phyloP scores from a whole-genome alignment of 2,113 vertebrate species.

The Protomyctophum bolini region DNA sequence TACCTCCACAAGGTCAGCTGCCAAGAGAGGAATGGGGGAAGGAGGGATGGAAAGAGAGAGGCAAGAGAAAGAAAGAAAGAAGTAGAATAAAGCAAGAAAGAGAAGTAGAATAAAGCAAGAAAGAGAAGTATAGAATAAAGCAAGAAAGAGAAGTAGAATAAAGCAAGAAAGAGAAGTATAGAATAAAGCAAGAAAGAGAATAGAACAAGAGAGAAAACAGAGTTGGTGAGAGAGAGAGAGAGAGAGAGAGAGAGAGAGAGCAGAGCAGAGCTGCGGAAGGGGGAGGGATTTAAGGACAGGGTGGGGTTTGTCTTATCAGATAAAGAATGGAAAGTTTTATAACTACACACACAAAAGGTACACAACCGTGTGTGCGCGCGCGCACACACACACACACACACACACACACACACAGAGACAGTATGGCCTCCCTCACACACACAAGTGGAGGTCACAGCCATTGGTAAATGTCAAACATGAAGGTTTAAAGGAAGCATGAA shows the following conservation, averaged over 20 bases:
- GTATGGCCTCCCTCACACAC: background rate
- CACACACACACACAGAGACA: background rate
- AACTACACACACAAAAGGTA: constrained; percentile 10
- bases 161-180: constrained; percentile 29
- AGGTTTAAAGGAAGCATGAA: constrained; percentile 22
- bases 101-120: constrained; percentile 19
- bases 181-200: background rate
- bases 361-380: constrained; percentile 6
- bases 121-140: background rate
- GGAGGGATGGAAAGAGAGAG: background rate
- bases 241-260: constrained; percentile 2
- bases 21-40: background rate
- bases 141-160: constrained; percentile 17
- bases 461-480: constrained; percentile 10
- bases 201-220: background rate
- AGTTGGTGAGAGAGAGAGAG: background rate
- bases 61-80: background rate
- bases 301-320: constrained; percentile 52
- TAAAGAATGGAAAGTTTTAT: constrained; percentile 58
- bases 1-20: constrained; percentile 65
- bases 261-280: constrained; percentile 5
- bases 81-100: constrained; percentile 20
- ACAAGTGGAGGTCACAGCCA: constrained; percentile 11
- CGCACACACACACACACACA: constrained; percentile 6
- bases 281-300: constrained; percentile 30